Percentiles rank a stretch among this genome's conserved stretches.
Evolutionary conservation across 30 jellyfish, hydroid and myxozoan genomes (phyloP).

Genomic region (Hydractinia echinata): DNA sequence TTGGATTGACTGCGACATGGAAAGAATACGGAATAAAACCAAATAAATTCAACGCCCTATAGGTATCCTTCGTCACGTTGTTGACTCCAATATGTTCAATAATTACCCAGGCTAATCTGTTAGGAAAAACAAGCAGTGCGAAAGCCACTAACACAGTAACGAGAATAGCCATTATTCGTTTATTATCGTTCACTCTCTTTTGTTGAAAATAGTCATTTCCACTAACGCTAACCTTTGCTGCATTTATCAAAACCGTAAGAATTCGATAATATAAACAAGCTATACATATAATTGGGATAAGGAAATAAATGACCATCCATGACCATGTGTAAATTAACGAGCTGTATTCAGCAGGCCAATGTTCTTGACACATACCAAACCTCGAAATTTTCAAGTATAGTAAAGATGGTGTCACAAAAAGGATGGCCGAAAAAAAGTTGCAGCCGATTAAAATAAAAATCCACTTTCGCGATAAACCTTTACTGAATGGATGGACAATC

Average conservation of each 20-base stretch:
- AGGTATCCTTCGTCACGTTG: neutral
- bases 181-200: neutral
- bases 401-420: slow-evolving; percentile 1
- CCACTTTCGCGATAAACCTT: neutral
- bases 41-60: neutral
- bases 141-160: neutral
- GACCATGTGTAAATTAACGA: neutral
- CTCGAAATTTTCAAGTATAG: neutral
- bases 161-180: neutral
- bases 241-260: neutral
- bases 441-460: neutral
- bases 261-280: neutral
- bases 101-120: slow-evolving; percentile 3
- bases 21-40: slow-evolving; percentile 4
- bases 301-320: neutral
- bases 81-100: neutral
- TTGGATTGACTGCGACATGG: neutral
- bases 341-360: neutral
- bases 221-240: neutral
- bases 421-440: neutral
- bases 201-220: slow-evolving; percentile 2
- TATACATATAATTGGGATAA: neutral
- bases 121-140: slow-evolving; percentile 1
- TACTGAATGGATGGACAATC: neutral
- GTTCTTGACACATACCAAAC: neutral